Evolutionary conservation across 2,113 vertebrate species (phyloP), one percentile per base, ranked within the genome.

Genomic region (Pituophis catenifer): DNA sequence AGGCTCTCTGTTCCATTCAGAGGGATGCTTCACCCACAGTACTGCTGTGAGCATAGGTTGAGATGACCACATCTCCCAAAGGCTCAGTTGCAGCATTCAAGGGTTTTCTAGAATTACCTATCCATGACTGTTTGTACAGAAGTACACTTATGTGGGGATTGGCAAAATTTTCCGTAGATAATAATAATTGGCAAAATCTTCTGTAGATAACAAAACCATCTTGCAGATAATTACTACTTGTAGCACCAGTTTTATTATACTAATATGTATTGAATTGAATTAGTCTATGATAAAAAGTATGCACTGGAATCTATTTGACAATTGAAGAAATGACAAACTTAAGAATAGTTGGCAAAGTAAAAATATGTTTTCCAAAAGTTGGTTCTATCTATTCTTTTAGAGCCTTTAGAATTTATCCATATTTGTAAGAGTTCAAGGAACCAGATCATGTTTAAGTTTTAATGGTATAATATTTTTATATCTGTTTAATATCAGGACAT

Each of bases 401-500:
- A 38, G n/a, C 5, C n/a, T 38, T 38, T 89, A 89, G 88, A 50
- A 15, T 33, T 50, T 50, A n/a, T 17, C 33, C 65, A 29, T 1
- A 57, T 86, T 86, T 91, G 12, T 86, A 44, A 88, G 23, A 26
- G 75, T 21, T 81, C 75, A 81, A 81, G 75, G 8, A 33, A 57
- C 9, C 21, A 3, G 29, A 9, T 53, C 52, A 50, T 88, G 23
- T 54, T 38, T 89, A 53, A 65, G 7, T 89, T 92, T 65, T 88
- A 70, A 44, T 62, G 55, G 7, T 13, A 21, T 87, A 12, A 1
- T 53, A 13, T 62, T 53, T 90, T 93, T n/a, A 19, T 65, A 12
- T 38, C 62, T 12, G 9, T 85, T 19, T 55, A 89, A 54, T 89
- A 94, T 0, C 91, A 99, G 99, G 99, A 99, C 95, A 98, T 99